Percentiles rank a stretch among this genome's conserved stretches.
Conservation (phyloP, 1,140 invertebrate genomes). For the Pogonomyrmex californicus region DNA sequence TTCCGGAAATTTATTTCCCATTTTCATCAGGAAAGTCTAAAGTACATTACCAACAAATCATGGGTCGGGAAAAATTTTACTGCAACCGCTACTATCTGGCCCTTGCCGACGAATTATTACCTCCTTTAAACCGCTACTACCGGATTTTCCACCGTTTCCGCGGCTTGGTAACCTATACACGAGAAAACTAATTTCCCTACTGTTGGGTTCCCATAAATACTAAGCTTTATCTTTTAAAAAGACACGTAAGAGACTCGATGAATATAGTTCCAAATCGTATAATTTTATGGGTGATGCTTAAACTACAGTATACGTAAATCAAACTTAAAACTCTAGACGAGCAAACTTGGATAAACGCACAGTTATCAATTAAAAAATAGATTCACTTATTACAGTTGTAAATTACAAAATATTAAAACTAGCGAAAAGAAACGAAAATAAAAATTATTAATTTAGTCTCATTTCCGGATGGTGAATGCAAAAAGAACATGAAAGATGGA, state of each 20-base stretch:
- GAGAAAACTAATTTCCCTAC: slow-evolving; percentile 52
- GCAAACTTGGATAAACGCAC: background rate
- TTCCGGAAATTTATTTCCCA: slow-evolving; percentile 54
- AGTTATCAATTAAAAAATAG: background rate
- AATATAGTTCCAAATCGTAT: background rate
- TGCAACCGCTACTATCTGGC: slow-evolving; percentile 64
- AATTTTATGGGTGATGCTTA: background rate
- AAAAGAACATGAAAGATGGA: background rate
- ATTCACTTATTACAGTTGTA: background rate
- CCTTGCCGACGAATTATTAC: slow-evolving; percentile 59
- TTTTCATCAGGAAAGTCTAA: slow-evolving; percentile 47
- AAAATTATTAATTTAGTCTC: slow-evolving; percentile 7
- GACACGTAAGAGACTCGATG: slow-evolving; percentile 9
- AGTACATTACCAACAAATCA: slow-evolving; percentile 69
- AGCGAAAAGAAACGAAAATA: background rate
- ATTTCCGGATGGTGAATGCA: slow-evolving; percentile 2
- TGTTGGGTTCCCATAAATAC: slow-evolving; percentile 43
- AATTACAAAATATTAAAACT: background rate
- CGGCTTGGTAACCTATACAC: slow-evolving; percentile 17
- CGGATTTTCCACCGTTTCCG: slow-evolving; percentile 52
- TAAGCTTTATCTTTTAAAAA: slow-evolving; percentile 46
- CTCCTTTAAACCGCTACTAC: slow-evolving; percentile 55
- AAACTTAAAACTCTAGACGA: background rate
- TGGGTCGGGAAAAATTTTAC: slow-evolving; percentile 66
- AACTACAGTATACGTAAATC: background rate